Percentiles rank a stretch among this genome's conserved stretches.
Conservation (phyloP, 2,888 invertebrate genomes). For the Drosophila infuscata region DNA sequence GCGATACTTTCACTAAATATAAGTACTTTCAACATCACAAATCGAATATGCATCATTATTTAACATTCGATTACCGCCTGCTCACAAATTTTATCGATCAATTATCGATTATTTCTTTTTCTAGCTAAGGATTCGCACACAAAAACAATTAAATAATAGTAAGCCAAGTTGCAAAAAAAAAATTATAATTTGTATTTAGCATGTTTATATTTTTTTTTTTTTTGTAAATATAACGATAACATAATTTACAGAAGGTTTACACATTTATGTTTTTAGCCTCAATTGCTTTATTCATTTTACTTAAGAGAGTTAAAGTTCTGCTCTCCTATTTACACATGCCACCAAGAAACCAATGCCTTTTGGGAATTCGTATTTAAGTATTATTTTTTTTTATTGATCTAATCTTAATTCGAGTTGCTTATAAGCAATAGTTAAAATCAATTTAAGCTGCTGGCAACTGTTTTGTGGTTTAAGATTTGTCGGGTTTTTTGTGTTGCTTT, state of each 20-base stretch:
- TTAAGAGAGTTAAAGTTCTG: constrained; percentile 10
- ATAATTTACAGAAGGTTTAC: constrained; percentile 83
- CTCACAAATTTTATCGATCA: not conserved
- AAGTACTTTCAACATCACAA: constrained; percentile 16
- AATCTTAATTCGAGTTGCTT: constrained; percentile 43
- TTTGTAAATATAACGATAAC: constrained; percentile 30
- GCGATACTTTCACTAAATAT: constrained; percentile 22
- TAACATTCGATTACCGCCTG: constrained; percentile 11
- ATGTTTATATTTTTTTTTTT: constrained; percentile 17
- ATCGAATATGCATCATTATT: constrained; percentile 24
- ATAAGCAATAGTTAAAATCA: constrained; percentile 36
- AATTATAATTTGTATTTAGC: constrained; percentile 10
- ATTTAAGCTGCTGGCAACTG: constrained; percentile 47
- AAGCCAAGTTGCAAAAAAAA: constrained; percentile 36
- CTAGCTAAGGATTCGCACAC: constrained; percentile 27
- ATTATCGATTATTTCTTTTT: constrained; percentile 4
- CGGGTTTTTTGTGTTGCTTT: constrained; percentile 10
- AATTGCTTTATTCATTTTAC: constrained; percentile 21
- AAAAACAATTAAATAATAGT: constrained; percentile 39
- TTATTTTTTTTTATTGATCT: constrained; percentile 24
- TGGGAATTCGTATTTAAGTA: constrained; percentile 55
- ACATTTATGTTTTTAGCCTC: constrained; percentile 41
- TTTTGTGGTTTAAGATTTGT: constrained; percentile 23
- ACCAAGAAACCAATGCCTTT: constrained; percentile 92
- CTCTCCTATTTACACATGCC: constrained; percentile 87